Conservation (phyloP, 2,888 invertebrate genomes). For the Catonia carolina region DNA sequence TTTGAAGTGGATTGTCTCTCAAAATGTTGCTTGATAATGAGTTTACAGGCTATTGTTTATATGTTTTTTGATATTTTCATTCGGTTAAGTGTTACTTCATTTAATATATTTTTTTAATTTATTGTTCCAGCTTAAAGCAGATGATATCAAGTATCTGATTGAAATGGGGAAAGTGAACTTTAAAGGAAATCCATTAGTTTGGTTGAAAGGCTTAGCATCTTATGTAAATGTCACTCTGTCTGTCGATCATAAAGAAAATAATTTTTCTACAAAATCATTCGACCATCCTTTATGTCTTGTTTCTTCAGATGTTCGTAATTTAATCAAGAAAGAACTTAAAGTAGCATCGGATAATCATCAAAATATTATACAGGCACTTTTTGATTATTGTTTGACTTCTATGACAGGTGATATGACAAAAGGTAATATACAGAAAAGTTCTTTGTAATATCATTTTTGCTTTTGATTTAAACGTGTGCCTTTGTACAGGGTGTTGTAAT, state of each 20-base stretch:
- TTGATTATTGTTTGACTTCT: constrained; percentile 60
- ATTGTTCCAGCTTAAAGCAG: constrained; percentile 52
- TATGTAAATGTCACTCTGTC: constrained; percentile 56
- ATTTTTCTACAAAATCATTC: constrained; percentile 50
- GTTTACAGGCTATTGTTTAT: too few species aligned
- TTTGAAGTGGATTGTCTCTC: too few species aligned
- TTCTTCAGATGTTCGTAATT: constrained; percentile 45
- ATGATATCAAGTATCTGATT: constrained; percentile 49
- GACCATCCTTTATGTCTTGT: constrained; percentile 53
- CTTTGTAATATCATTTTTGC: background rate
- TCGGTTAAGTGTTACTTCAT: too few species aligned
- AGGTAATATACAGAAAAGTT: constrained; percentile 42
- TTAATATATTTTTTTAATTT: too few species aligned
- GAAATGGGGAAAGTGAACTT: constrained; percentile 56
- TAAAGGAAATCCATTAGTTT: constrained; percentile 61
- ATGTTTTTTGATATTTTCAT: too few species aligned
- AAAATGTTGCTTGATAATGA: too few species aligned
- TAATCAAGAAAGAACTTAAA: constrained; percentile 47
- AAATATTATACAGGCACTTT: constrained; percentile 57
- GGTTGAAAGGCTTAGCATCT: constrained; percentile 63
- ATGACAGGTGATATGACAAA: constrained; percentile 67
- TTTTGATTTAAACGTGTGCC: background rate
- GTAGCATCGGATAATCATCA: constrained; percentile 52
- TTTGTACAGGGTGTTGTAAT: too few species aligned
- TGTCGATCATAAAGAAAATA: constrained; percentile 56